Percentiles rank a stretch among this genome's conserved stretches.
These are phyloP conservation scores for Semnopithecus entellus DNA, from an alignment of 2,113 vertebrate genomes.

Conservation along the genomic window DNA sequence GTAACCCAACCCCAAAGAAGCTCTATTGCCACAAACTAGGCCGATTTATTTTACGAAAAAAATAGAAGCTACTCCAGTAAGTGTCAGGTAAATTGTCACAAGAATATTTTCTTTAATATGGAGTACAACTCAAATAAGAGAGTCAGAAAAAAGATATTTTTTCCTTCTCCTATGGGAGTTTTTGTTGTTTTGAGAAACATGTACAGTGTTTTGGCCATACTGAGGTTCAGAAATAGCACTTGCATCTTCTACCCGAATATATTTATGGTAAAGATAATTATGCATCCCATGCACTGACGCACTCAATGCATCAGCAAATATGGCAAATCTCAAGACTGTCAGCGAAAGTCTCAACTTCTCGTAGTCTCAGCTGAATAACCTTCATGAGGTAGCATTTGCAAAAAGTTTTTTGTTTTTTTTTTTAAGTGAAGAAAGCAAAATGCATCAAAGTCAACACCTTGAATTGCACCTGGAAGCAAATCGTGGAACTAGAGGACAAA, in stretches of 20 bases:
- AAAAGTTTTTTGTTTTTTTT: not conserved
- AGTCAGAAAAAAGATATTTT: not conserved
- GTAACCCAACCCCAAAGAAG: not conserved
- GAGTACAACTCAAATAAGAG: not conserved
- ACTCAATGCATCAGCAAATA: not conserved
- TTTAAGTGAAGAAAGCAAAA: not conserved
- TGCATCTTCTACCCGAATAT: not conserved
- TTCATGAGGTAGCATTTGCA: not conserved
- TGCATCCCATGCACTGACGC: not conserved
- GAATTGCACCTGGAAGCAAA: not conserved
- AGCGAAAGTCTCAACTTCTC: slow-evolving; percentile 40
- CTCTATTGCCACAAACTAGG: not conserved
- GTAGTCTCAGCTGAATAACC: not conserved
- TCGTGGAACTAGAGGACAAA: not conserved
- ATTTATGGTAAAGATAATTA: slow-evolving; percentile 34
- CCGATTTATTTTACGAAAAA: slow-evolving; percentile 2
- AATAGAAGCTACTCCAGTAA: not conserved
- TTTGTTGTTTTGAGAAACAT: slow-evolving; percentile 33
- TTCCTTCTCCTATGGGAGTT: not conserved
- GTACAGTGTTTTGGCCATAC: not conserved
- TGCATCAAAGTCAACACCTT: not conserved
- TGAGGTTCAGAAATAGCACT: not conserved
- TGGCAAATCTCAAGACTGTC: not conserved
- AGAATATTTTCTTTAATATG: not conserved
- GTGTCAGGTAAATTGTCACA: not conserved